Evolutionary conservation across 1,140 invertebrate genomes (phyloP).

Genomic region (Schlechtendalia chinensis): DNA sequence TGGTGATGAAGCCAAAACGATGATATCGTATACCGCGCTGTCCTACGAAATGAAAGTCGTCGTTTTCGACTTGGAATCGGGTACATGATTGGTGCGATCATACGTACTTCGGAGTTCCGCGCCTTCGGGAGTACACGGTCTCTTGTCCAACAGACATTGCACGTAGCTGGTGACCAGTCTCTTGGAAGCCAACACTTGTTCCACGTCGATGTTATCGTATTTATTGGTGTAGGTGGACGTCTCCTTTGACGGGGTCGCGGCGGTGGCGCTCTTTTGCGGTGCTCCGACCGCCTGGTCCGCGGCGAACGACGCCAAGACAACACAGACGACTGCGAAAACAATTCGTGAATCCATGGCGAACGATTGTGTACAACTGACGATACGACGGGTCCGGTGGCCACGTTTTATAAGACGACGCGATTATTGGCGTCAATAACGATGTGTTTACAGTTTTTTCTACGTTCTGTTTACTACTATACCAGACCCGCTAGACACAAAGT

Average conservation of each 20-base stretch:
- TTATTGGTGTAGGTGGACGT: conserved; percentile 59
- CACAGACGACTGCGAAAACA: neutral
- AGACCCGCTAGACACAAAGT: conserved; percentile 12
- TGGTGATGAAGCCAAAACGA: too few species aligned
- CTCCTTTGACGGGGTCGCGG: too few species aligned
- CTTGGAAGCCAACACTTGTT: conserved; percentile 58
- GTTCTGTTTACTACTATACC: neutral
- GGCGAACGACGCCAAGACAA: neutral
- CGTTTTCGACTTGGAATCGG: neutral
- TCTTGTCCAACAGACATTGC: conserved; percentile 60
- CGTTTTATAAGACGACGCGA: conserved; percentile 2
- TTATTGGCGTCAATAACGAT: neutral
- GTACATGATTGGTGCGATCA: too few species aligned
- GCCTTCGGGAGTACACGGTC: conserved; percentile 60
- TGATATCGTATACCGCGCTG: too few species aligned
- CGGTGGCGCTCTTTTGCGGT: neutral
- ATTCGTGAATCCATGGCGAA: conserved; percentile 14
- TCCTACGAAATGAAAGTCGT: too few species aligned
- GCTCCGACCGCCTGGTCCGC: neutral
- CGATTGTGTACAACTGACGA: neutral
- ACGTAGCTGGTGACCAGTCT: conserved; percentile 60
- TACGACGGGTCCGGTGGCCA: neutral
- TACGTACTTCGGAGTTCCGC: conserved; percentile 60
- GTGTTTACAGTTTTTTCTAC: neutral
- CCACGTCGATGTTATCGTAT: conserved; percentile 61